Base-by-base conservation (phyloP, 1,140 invertebrate genomes). In the Meloidogyne hapla region DNA sequence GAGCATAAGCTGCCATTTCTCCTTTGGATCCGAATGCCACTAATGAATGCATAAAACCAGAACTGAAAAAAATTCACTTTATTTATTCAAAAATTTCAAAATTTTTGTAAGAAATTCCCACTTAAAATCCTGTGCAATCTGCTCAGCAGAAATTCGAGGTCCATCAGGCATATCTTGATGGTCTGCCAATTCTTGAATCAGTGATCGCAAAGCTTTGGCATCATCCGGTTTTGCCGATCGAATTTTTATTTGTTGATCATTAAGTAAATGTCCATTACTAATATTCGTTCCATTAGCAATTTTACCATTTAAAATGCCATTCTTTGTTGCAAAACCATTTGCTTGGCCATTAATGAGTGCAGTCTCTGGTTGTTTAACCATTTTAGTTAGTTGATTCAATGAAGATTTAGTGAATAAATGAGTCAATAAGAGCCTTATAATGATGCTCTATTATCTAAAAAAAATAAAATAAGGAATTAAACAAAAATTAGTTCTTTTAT, bases 151-250 rank as follows among this genome's bases (percentile, higher is more conserved):
- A 18, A 69, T 28, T 28, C 28, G 13, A 56, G 68, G 68, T 61
- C 38, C 68, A 28, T 69, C 68, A 25, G 68, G 33, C 68, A 42
- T n/a, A 8, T 42, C 18, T 15, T 42, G 68, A 28, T 26, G 26
- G n/a, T 69, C 38, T 25, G 68, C 68, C 65, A 67, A 23, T 42
- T 67, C 65, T 33, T 42, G 28, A 67, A 67, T 67, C 18, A 67
- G 21, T 67, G 21, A 33, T n/a, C 65, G 65, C 18, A 56, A 56
- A n/a, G 18, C 48, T 56, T 56, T 56, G 4, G 48, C 18, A 56
- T 56, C 48, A 56, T 56, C 48, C n/a, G 48, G n/a, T n/a, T 21
- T 56, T n/a, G 48, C 48, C 48, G n/a, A n/a, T n/a, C 48, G 48
- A 56, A 56, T 56, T n/a, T 56, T 56, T 56, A 56, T 56, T 56